phyloP scores from a whole-genome alignment of 2,888 invertebrate species.

The Charanyca ferruginea region DNA sequence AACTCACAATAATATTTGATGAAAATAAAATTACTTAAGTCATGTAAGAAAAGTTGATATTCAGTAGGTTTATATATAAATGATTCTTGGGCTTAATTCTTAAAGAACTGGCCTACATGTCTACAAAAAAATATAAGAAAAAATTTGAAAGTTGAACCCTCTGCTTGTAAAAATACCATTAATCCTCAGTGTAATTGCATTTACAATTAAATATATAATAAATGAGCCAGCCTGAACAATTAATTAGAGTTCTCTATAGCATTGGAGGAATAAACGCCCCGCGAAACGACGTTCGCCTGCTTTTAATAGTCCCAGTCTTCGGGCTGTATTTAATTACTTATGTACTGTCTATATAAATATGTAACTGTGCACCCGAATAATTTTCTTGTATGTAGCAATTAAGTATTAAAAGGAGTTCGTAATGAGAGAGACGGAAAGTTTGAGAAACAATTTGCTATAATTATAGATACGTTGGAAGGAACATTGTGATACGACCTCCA shows the following conservation, averaged over 20 bases:
- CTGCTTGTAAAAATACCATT: conserved; percentile 58
- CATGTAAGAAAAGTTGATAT: too few species aligned
- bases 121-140: not conserved
- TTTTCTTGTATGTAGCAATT: conserved; percentile 51
- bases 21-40: too few species aligned
- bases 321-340: conserved; percentile 84
- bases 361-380: conserved; percentile 48
- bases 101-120: too few species aligned
- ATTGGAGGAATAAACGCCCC: conserved; percentile 78
- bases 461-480: too few species aligned
- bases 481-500: too few species aligned
- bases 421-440: not conserved
- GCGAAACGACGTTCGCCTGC: conserved; percentile 82
- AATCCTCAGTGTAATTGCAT: conserved; percentile 65
- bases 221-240: conserved; percentile 73
- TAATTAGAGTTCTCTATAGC: conserved; percentile 74
- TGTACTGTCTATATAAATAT: conserved; percentile 69
- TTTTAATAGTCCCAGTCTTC: conserved; percentile 82
- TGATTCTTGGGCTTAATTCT: too few species aligned
- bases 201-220: conserved; percentile 76
- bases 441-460: conserved; percentile 3
- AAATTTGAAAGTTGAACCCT: conserved; percentile 23
- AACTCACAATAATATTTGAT: too few species aligned
- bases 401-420: conserved; percentile 38
- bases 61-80: too few species aligned